Percentiles rank a stretch among this genome's conserved stretches.
These are phyloP conservation scores for Myanophis thanlyinensis DNA, from an alignment of 2,113 vertebrate species.

Conservation along the genomic window DNA sequence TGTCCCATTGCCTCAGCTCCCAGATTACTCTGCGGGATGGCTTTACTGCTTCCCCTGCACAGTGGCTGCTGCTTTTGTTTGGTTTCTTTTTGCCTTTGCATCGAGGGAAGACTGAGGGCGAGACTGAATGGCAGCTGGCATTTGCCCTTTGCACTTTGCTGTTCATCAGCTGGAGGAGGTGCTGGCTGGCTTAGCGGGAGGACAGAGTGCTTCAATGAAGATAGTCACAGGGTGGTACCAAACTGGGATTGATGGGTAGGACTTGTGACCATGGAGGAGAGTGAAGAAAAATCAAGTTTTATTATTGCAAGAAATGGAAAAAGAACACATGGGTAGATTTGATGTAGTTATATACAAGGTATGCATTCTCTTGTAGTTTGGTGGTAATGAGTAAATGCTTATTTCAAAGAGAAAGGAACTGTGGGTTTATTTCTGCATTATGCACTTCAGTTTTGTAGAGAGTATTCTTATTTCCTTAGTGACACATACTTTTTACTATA, in stretches of 20 bases:
- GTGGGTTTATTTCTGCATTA: not conserved
- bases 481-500: too few relatives aligned
- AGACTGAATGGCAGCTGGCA: not conserved
- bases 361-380: not conserved
- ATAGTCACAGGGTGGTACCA: not conserved
- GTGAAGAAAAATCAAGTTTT: not conserved
- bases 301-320: not conserved
- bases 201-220: too few relatives aligned
- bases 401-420: not conserved
- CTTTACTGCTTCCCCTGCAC: not conserved
- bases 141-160: not conserved
- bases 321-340: not conserved
- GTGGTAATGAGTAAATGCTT: not conserved
- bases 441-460: not conserved
- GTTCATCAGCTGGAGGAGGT: not conserved
- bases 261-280: not conserved
- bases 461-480: too few relatives aligned
- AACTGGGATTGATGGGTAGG: not conserved
- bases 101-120: not conserved
- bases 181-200: not conserved
- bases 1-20: not conserved
- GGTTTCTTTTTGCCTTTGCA: not conserved
- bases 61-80: not conserved
- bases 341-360: not conserved
- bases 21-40: not conserved